Conservation (phyloP, 2,888 invertebrate genomes). For the Drepanosiphum platanoidis region DNA sequence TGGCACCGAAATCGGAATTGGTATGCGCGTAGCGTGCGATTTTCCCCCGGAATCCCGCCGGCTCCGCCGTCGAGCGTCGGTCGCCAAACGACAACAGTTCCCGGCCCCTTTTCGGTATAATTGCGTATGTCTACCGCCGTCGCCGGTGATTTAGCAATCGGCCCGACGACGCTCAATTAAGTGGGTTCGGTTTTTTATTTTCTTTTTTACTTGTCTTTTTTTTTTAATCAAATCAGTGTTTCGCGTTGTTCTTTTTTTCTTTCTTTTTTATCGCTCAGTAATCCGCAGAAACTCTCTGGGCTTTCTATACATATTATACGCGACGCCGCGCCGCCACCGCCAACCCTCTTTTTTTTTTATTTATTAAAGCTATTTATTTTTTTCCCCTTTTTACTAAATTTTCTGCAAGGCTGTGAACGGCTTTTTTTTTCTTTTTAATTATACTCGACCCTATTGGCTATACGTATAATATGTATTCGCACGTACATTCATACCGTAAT, state of each 20-base stretch:
- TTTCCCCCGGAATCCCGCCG: conserved; percentile 12
- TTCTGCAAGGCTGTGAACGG: neutral
- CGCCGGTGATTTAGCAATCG: conserved; percentile 55
- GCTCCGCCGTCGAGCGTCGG: neutral
- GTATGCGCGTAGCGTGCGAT: conserved; percentile 35
- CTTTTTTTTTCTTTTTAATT: conserved; percentile 26
- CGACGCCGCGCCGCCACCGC: too few species aligned
- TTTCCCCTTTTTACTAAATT: conserved; percentile 17
- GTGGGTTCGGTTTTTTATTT: conserved; percentile 16
- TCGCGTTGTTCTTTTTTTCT: conserved; percentile 40
- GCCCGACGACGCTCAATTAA: conserved; percentile 55
- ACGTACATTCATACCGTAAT: neutral
- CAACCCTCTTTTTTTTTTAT: conserved; percentile 42
- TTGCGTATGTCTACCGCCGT: conserved; percentile 41
- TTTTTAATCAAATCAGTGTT: conserved; percentile 62
- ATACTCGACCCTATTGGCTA: neutral
- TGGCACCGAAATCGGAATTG: conserved; percentile 34
- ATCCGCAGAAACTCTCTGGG: conserved; percentile 34
- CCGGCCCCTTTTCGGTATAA: conserved; percentile 8
- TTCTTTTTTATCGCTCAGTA: conserved; percentile 15
- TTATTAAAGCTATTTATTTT: conserved; percentile 49
- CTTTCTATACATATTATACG: neutral
- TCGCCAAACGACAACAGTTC: neutral
- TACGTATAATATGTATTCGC: neutral
- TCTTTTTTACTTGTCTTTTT: conserved; percentile 14